Evolutionary conservation across 2,797 vertebrate species (phyloP).

Genomic region (Chrosomus eos): DNA sequence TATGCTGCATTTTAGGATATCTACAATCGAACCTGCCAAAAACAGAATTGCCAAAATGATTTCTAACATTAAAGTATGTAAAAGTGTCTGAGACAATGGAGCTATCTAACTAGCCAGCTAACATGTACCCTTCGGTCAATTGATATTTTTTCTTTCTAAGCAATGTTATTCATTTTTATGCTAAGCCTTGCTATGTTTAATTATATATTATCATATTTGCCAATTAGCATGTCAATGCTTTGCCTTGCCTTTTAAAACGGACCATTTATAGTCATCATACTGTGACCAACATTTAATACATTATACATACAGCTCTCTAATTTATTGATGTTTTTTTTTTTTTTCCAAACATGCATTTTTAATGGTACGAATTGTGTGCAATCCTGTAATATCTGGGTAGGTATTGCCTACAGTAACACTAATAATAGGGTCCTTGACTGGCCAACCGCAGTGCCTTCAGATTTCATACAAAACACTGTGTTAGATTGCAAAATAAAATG

Average conservation of each 20-base stretch:
- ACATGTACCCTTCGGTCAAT: not conserved
- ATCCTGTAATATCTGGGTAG: not conserved
- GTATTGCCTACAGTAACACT: not conserved
- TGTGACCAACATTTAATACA: conserved; percentile 27
- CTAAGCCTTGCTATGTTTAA: not conserved
- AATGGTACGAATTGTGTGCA: conserved; percentile 33
- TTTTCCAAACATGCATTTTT: not conserved
- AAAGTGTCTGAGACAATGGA: conserved; percentile 21
- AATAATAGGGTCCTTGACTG: not conserved
- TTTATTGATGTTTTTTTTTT: not conserved
- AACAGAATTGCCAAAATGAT: not conserved
- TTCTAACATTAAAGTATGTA: not conserved
- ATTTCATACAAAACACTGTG: conserved; percentile 2
- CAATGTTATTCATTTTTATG: not conserved
- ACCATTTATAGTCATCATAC: conserved; percentile 8
- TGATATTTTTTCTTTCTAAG: not conserved
- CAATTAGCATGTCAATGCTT: not conserved
- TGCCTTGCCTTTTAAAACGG: conserved; percentile 8
- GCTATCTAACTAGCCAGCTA: conserved; percentile 8
- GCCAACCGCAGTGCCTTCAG: not conserved
- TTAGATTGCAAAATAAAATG: not conserved
- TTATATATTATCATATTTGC: not conserved
- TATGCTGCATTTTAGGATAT: not conserved
- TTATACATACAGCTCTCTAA: not conserved
- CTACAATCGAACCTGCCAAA: conserved; percentile 14